Conservation (phyloP, 2,888 invertebrate genomes). For the Strigamia transsilvanica region DNA sequence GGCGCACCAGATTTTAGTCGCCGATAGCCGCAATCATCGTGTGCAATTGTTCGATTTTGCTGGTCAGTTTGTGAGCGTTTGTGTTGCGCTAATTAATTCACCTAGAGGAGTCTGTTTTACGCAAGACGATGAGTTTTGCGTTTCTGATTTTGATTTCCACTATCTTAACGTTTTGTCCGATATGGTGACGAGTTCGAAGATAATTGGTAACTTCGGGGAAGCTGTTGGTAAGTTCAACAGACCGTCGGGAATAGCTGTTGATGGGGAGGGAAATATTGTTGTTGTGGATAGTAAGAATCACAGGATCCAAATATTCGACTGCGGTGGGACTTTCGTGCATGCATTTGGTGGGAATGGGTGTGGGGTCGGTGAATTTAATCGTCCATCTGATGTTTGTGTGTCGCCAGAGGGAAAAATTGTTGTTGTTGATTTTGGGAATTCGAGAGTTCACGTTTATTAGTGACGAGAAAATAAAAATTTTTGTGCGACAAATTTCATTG, state of each 20-base stretch:
- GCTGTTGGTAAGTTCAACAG: slow-evolving; percentile 75
- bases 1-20: slow-evolving; percentile 83
- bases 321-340: slow-evolving; percentile 66
- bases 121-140: slow-evolving; percentile 82
- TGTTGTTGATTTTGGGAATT: slow-evolving; percentile 70
- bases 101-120: slow-evolving; percentile 92
- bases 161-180: slow-evolving; percentile 78
- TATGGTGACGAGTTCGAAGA: slow-evolving; percentile 64
- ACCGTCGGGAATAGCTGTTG: slow-evolving; percentile 86
- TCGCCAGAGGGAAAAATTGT: slow-evolving; percentile 72
- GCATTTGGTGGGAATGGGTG: slow-evolving; percentile 64
- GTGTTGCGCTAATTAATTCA: slow-evolving; percentile 78
- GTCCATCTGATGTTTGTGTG: slow-evolving; percentile 86
- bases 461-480: no score
- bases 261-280: slow-evolving; percentile 86
- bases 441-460: slow-evolving; percentile 65
- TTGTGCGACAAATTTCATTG: no score
- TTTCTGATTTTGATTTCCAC: slow-evolving; percentile 96
- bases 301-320: slow-evolving; percentile 69
- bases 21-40: slow-evolving; percentile 93
- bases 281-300: slow-evolving; percentile 94
- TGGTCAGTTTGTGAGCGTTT: slow-evolving; percentile 82
- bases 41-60: slow-evolving; percentile 84
- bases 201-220: slow-evolving; percentile 70
- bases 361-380: slow-evolving; percentile 76